Conservation (phyloP, 2,113 vertebrate genomes). For the Rhinogobius similis region DNA sequence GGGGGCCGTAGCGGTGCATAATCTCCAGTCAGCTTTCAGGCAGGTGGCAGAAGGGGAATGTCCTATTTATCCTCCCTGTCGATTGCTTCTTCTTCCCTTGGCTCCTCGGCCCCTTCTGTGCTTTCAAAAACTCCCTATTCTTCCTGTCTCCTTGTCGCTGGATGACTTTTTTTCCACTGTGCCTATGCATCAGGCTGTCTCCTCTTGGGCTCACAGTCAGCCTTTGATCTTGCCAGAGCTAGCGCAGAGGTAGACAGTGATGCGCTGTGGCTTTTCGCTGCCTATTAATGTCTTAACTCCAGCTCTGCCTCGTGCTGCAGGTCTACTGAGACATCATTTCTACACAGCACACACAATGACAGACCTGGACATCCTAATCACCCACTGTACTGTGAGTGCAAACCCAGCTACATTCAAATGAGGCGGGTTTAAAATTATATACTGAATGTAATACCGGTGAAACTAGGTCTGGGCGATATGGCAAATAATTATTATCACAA, state of each 20-base stretch:
- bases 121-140: slow-evolving; percentile 60
- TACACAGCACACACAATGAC: slow-evolving; percentile 52
- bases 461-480: too few species aligned
- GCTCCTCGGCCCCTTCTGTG: slow-evolving; percentile 54
- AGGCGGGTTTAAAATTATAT: slow-evolving; percentile 28
- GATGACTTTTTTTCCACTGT: slow-evolving; percentile 59
- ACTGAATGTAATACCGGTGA: background rate
- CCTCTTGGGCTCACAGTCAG: slow-evolving; percentile 41
- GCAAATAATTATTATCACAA: too few species aligned
- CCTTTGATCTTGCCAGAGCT: slow-evolving; percentile 68
- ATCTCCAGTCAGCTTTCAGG: slow-evolving; percentile 63
- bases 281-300: slow-evolving; percentile 73
- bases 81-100: slow-evolving; percentile 44
- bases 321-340: slow-evolving; percentile 68
- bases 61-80: slow-evolving; percentile 62
- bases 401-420: slow-evolving; percentile 29
- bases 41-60: slow-evolving; percentile 68
- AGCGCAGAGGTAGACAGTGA: slow-evolving; percentile 70
- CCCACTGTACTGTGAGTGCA: slow-evolving; percentile 1
- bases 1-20: slow-evolving; percentile 52
- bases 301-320: slow-evolving; percentile 58
- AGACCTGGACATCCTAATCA: slow-evolving; percentile 52
- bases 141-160: slow-evolving; percentile 65
- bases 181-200: slow-evolving; percentile 52
- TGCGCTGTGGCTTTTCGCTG: slow-evolving; percentile 63